phyloP scores from a whole-genome alignment of 2,797 vertebrate genomes.

The Ataeniobius toweri region DNA sequence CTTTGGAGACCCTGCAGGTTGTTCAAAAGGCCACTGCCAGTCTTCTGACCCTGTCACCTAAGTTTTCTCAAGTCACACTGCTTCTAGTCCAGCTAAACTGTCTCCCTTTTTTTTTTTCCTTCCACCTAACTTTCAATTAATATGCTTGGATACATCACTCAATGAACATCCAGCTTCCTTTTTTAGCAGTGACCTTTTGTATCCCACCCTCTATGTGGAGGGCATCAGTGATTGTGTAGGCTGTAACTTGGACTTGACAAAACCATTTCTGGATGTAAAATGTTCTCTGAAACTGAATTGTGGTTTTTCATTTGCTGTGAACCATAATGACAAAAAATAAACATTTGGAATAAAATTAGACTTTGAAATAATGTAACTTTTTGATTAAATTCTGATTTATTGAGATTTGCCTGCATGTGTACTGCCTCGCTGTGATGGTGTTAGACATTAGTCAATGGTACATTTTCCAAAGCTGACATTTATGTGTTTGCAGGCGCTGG shows the following conservation, averaged over 20 bases:
- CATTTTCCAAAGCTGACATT: neutral
- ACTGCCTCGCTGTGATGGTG: neutral
- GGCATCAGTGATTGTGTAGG: no score
- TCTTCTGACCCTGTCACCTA: no score
- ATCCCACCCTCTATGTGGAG: no score
- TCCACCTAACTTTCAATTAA: neutral
- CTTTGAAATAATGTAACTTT: neutral
- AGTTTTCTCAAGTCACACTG: neutral
- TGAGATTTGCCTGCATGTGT: neutral
- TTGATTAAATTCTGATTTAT: neutral
- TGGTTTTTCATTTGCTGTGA: no score
- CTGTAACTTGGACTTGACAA: no score
- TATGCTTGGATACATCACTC: neutral
- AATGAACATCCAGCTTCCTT: no score
- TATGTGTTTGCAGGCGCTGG: constrained; percentile 84
- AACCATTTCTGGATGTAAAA: no score
- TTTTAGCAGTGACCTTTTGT: no score
- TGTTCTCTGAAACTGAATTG: no score
- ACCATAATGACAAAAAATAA: no score
- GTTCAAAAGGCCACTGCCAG: no score
- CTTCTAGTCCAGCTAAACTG: neutral
- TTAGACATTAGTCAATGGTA: neutral
- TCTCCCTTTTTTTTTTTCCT: neutral
- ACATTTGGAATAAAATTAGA: no score
- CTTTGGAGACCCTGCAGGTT: neutral